Percentiles rank a stretch among this genome's conserved stretches.
Conservation (phyloP, 1,140 invertebrate species). For the Manduca sexta region DNA sequence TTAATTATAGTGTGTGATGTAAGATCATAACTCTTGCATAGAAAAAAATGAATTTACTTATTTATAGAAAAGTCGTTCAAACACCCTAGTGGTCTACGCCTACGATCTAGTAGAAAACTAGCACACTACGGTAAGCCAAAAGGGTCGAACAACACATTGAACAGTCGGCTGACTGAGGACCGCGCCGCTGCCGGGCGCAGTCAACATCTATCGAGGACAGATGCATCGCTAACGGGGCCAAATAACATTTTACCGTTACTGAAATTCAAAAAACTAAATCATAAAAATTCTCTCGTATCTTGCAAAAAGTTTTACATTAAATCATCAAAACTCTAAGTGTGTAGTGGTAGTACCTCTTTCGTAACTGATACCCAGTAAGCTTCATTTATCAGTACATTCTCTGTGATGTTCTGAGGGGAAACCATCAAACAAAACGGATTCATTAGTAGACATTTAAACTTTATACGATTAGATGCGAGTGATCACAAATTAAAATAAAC, state of each 20-base stretch:
- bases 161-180: conserved; percentile 37
- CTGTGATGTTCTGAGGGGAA: conserved; percentile 90
- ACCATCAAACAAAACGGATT: conserved; percentile 70
- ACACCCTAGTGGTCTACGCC: conserved; percentile 72
- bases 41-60: conserved; percentile 59
- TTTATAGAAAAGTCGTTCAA: conserved; percentile 69
- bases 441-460: conserved; percentile 56
- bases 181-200: conserved; percentile 22
- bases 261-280: conserved; percentile 72
- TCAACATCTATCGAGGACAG: conserved; percentile 68
- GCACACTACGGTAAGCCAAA: conserved; percentile 67
- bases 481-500: conserved; percentile 11
- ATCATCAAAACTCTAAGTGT: conserved; percentile 73
- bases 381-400: conserved; percentile 94
- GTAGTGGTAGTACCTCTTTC: conserved; percentile 90
- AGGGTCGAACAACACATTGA: conserved; percentile 63
- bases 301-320: conserved; percentile 72
- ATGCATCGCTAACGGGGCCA: conserved; percentile 73
- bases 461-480: conserved; percentile 21
- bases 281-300: conserved; percentile 70
- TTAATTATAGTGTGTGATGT: conserved; percentile 60
- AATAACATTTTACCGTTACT: conserved; percentile 72
- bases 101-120: conserved; percentile 67
- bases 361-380: conserved; percentile 92
- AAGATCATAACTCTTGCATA: conserved; percentile 68